Evolutionary conservation across 2,113 vertebrate genomes (phyloP), one percentile per base, ranked within the genome.

Genomic region (Oriolus oriolus): DNA sequence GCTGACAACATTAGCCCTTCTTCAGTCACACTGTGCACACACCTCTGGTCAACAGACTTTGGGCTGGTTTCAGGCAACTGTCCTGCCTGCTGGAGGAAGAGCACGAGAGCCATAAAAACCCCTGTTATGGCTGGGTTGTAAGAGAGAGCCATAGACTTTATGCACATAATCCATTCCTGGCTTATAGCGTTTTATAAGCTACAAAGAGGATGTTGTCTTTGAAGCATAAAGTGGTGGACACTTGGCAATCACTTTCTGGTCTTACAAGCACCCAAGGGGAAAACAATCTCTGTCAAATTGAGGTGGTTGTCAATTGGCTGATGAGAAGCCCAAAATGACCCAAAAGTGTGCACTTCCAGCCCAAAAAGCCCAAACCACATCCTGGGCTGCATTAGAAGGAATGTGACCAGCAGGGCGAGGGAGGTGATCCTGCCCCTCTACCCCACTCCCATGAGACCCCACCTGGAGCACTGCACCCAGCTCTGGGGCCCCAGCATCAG

Each of bases 131-230:
- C 23, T 78, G 64, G 61, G 80, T 33, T 88, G 64, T 53, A 75
- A 91, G 75, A 90, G 52, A 70, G 60, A 78, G 76, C 7, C 53
- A 74, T 41, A 75, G 88, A 60, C 90, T 90, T 86, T 68, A 84
- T 86, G 76, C 91, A 78, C 86, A 44, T 35, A 37, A 84, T 35
- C 68, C 76, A 45, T 60, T 56, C 49, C 73, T 37, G 56, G 31
- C 69, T 89, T 92, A 71, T 4, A 74, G 60, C 28, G 5, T 78
- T 97, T 90, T 92, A 75, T 39, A 66, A 82, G 57, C 50, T 84
- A 68, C 77, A 89, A 93, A 90, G 65, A 86, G 45, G 83, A 86
- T 78, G 61, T 64, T 84, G 80, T 89, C 83, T 93, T 87, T 74
- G 83, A 87, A 92, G 71, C 88, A 88, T 89, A 73, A 94, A 96